Evolutionary conservation across 1,140 invertebrate species (phyloP), one percentile per base, ranked within the genome.

Genomic region (Cylas formicarius): DNA sequence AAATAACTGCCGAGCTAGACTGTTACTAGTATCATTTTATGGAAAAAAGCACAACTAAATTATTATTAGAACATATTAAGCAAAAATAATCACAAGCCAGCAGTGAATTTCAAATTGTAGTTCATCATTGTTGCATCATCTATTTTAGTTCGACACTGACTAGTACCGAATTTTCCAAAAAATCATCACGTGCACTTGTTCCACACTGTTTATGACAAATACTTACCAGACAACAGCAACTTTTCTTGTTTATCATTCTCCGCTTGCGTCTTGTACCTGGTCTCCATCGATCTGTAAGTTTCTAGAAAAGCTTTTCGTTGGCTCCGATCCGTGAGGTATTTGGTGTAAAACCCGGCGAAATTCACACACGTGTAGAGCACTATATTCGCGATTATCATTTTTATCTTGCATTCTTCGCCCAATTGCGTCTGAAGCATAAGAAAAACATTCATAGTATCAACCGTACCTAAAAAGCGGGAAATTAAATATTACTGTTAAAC

Each of bases 211-310:
- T 18, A 3, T 36, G 6, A 5, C 7, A 19, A 16, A n/a, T 21
- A 13, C 20, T 72, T 62, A 90, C 86, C 86, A 53, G 86, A 90
- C 18, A 89, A 76, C 34, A 91, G 72, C 1, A 92, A 65, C 57
- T 90, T 92, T 71, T 96, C 93, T 62, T 97, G 91, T 50, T 92
- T 82, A 54, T 95, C 90, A 61, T 94, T 92, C 69, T 98, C 94
- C 58, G 84, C 81, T 58, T 95, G 87, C 0, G 93, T 93, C 50
- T 84, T 78, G 58, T 89, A 90, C 31, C 93, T 71, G n/a, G 90
- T 92, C 57, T 96, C 91, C 72, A 97, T 91, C 9, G 91, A 95
- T 38, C 89, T 76, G 57, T 94, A 82, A 0, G 94, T 98, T 66
- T 97, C 94, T 31, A 95, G 70, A 66, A 98, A 98, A 0, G 94